Conservation (phyloP, 2,113 vertebrate species). For the Laterallus jamaicensis region DNA sequence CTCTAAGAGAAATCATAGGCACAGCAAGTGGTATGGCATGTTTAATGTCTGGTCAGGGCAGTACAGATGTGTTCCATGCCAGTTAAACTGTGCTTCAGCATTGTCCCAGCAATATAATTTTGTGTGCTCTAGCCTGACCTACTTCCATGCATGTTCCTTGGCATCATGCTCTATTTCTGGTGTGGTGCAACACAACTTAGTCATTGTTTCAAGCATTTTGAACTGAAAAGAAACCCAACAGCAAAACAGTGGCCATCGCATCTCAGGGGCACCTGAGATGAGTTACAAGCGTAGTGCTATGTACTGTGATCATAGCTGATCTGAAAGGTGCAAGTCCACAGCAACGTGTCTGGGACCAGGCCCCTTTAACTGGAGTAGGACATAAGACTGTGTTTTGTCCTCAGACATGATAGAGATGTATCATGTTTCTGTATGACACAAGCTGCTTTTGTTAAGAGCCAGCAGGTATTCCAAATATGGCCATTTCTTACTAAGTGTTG, state of each 20-base stretch:
- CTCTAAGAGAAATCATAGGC: background rate
- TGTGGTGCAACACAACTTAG: background rate
- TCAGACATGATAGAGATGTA: background rate
- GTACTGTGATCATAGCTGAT: background rate
- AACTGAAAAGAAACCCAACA: background rate
- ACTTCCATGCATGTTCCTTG: background rate
- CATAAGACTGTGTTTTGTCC: background rate
- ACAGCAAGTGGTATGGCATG: background rate
- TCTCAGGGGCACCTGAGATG: background rate
- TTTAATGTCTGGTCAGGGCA: background rate
- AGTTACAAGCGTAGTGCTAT: background rate
- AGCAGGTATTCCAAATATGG: background rate
- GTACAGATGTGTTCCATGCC: background rate
- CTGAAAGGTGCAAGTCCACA: background rate
- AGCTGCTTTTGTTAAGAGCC: background rate
- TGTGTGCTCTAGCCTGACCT: background rate
- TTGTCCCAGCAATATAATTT: background rate
- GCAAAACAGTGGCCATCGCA: background rate
- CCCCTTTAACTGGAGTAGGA: background rate
- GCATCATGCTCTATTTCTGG: background rate
- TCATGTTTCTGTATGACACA: background rate
- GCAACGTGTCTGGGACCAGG: background rate
- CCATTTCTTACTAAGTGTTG: background rate
- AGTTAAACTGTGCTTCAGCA: background rate
- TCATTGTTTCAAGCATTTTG: background rate